Evolutionary conservation across 2,888 invertebrate species (phyloP), one percentile per base, ranked within the genome.

Genomic region (Acrobasis suavella): DNA sequence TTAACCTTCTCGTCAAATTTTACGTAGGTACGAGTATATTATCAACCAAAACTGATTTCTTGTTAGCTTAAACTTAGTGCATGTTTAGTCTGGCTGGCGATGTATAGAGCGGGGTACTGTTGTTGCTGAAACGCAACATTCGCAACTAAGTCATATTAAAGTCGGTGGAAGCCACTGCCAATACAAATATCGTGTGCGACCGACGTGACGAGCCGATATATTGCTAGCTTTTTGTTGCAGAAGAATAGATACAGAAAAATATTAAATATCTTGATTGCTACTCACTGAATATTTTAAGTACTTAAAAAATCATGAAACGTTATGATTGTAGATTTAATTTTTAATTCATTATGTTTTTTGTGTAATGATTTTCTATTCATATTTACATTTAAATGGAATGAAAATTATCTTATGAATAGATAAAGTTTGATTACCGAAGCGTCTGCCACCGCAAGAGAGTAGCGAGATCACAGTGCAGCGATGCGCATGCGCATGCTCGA

Each of bases 91-190:
- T 52, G 14, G 32, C 12, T 46, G 12, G 5, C 6, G 32, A 7
- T n/a, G 32, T 32, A 32, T 32, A 32, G 17, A 16, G 22, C 17
- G 50, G 17, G 50, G n/a, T 46, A 3, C 17, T 22, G 52, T 32
- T 52, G 37, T 52, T 52, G 37, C 52, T 52, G 52, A 52, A 52
- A 37, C 52, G 8, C 52, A 37, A 52, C 32, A 46, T 46, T 14
- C n/a, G n/a, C 22, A 32, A 14, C 22, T 22, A 22, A 22, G 17
- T 32, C 22, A 10, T 12, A 12, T 12, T 32, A 14, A 52, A 22
- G 22, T 32, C 52, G 12, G 17, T 12, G 32, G 52, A 37, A 52
- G n/a, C 37, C 14, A 22, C 32, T 32, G 52, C 52, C 52, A 52
- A 52, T 37, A 37, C 52, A 37, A 52, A 52, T 37, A 52, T 22